These are phyloP conservation scores for Philopedon plagiatum DNA, from an alignment of 2,888 invertebrate genomes.

Conservation along the genomic window DNA sequence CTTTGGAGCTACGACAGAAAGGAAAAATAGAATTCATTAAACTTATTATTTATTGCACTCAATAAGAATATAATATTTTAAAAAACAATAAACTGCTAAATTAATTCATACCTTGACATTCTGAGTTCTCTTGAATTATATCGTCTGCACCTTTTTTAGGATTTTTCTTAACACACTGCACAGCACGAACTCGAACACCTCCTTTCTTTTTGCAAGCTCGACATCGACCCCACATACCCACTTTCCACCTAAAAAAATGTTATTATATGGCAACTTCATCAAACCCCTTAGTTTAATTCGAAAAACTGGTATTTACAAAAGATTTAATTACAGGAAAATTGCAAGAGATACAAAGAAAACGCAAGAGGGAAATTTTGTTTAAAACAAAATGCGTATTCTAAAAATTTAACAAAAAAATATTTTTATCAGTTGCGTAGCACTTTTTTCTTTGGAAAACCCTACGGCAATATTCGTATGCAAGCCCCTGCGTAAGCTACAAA, in stretches of 20 bases:
- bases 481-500: too few relatives aligned
- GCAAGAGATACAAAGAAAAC: too few relatives aligned
- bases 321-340: too few relatives aligned
- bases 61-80: neutral
- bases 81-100: neutral
- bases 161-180: conserved; percentile 70
- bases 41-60: neutral
- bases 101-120: conserved; percentile 57
- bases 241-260: conserved; percentile 71
- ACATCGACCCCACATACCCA: conserved; percentile 77
- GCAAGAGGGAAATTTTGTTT: too few relatives aligned
- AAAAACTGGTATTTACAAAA: too few relatives aligned
- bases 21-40: neutral
- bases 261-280: too few relatives aligned
- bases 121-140: conserved; percentile 64
- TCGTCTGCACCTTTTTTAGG: conserved; percentile 68
- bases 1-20: conserved; percentile 59
- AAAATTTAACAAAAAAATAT: too few relatives aligned
- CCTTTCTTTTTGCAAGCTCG: conserved; percentile 71
- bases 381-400: too few relatives aligned
- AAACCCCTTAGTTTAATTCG: too few relatives aligned
- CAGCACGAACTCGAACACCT: conserved; percentile 68
- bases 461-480: too few relatives aligned
- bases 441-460: too few relatives aligned
- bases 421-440: too few relatives aligned